Conservation (phyloP, 2,888 invertebrate species). For the Baccha elongata region DNA sequence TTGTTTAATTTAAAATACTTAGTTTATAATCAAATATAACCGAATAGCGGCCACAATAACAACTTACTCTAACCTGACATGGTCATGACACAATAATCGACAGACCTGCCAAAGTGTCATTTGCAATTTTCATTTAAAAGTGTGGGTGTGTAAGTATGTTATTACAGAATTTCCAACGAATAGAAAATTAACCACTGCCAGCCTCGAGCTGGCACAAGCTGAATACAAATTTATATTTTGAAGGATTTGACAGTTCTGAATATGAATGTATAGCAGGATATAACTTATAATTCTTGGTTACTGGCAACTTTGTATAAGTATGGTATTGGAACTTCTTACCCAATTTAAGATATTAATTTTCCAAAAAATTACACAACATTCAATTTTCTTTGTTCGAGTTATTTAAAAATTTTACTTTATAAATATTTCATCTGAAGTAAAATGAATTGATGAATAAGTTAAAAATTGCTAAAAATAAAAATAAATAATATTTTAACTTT, state of each 20-base stretch:
- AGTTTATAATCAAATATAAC: neutral
- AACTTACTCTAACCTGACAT: constrained; percentile 27
- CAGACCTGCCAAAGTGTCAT: constrained; percentile 60
- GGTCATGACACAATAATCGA: constrained; percentile 50
- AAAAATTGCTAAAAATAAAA: constrained; percentile 41
- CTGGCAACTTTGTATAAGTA: neutral
- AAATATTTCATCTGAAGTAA: constrained; percentile 37
- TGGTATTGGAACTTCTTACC: no score
- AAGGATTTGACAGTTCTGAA: constrained; percentile 30
- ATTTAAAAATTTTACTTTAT: constrained; percentile 14
- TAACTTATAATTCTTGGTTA: neutral
- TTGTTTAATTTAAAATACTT: constrained; percentile 21
- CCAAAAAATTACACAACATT: neutral
- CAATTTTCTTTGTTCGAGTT: constrained; percentile 17
- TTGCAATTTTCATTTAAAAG: constrained; percentile 32
- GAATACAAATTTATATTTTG: constrained; percentile 7
- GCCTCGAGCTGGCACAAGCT: neutral
- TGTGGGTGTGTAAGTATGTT: neutral
- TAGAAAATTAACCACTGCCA: neutral
- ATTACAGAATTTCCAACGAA: constrained; percentile 10
- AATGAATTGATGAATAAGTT: constrained; percentile 46
- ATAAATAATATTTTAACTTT: constrained; percentile 31
- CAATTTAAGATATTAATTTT: neutral
- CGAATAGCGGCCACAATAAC: neutral
- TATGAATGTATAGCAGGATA: neutral